Conservation (phyloP, 2,113 vertebrate species). For the Chionomys nivalis region DNA sequence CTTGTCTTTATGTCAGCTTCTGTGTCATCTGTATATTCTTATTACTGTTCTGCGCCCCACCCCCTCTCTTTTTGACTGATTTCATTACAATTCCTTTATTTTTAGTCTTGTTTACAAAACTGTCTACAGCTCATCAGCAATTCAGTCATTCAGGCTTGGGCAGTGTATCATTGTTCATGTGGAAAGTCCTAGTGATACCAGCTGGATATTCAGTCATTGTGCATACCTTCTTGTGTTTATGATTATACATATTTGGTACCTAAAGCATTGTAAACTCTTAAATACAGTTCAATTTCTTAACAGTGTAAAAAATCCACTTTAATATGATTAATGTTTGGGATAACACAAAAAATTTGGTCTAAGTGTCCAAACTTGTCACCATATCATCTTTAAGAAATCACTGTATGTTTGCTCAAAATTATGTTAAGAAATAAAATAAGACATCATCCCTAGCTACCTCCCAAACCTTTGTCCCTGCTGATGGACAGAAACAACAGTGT, state of each 20-base stretch:
- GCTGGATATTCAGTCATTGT: neutral
- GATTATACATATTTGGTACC: neutral
- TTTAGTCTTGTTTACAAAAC: neutral
- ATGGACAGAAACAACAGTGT: neutral
- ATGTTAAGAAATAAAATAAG: neutral
- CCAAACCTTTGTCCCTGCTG: neutral
- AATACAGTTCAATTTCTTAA: neutral
- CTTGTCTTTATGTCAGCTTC: neutral
- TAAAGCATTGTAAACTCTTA: neutral
- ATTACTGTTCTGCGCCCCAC: neutral
- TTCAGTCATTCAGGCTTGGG: neutral
- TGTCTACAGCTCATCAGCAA: neutral
- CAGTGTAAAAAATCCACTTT: neutral
- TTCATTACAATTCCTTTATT: neutral
- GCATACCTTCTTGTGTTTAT: neutral
- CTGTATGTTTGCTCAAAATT: neutral
- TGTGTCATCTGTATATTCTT: neutral
- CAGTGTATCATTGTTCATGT: neutral
- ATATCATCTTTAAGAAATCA: conserved; percentile 33
- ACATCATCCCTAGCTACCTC: neutral
- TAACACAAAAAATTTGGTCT: neutral
- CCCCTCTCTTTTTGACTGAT: neutral
- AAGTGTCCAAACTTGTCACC: neutral
- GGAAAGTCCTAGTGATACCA: neutral
- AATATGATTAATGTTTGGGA: neutral